Conservation (phyloP, 2,888 invertebrate genomes). For the Physocephala rufipes region DNA sequence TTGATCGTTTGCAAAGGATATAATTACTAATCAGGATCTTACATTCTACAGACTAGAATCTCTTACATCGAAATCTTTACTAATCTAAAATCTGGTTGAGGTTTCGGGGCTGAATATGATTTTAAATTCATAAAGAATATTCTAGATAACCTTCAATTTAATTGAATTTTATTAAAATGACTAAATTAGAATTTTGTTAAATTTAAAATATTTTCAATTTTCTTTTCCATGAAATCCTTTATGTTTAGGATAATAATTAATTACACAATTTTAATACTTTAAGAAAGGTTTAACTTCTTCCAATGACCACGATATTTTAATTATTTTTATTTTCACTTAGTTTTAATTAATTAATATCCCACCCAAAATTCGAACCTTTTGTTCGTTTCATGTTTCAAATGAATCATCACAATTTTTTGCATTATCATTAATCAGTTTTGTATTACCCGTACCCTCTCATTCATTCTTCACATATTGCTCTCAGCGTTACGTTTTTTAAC, state of each 20-base stretch:
- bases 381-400: neutral
- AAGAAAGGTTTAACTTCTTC: neutral
- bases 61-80: too few species aligned
- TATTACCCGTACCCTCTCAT: neutral
- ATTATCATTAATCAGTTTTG: neutral
- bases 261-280: neutral
- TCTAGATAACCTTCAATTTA: neutral
- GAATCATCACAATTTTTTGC: neutral
- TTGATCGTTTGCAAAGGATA: too few species aligned
- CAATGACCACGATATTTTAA: neutral
- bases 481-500: neutral
- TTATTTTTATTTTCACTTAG: slow-evolving; percentile 16
- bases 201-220: neutral
- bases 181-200: neutral
- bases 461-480: neutral
- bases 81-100: too few species aligned
- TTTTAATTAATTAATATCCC: neutral
- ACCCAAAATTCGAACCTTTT: neutral
- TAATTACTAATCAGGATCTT: too few species aligned
- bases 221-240: too few species aligned
- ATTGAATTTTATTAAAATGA: neutral
- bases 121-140: too few species aligned
- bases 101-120: too few species aligned
- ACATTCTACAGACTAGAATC: too few species aligned
- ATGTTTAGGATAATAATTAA: too few species aligned